Conservation (phyloP, 1,140 invertebrate species). For the Drosophila asahinai region DNA sequence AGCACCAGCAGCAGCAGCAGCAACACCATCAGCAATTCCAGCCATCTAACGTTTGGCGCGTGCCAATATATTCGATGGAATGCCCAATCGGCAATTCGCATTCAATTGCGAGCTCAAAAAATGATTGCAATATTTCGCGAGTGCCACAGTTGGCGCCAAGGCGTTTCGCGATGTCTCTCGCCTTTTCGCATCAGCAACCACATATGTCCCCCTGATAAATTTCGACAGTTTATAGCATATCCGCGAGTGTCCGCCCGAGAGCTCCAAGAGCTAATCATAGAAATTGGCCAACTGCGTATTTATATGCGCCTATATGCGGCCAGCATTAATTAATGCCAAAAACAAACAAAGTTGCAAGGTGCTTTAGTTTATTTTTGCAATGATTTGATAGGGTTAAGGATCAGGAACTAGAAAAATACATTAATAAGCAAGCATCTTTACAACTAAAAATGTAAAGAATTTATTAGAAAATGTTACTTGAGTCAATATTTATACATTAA, state of each 20-base stretch:
- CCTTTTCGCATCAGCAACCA: conserved; percentile 22
- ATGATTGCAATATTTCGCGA: conserved; percentile 77
- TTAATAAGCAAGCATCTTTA: neutral
- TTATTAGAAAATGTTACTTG: too few relatives aligned
- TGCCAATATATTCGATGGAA: conserved; percentile 68
- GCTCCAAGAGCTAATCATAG: conserved; percentile 56
- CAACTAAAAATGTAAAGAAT: too few relatives aligned
- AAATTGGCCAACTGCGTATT: conserved; percentile 73
- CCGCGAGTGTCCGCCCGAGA: conserved; percentile 9
- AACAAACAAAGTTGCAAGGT: conserved; percentile 46
- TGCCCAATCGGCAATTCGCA: conserved; percentile 66
- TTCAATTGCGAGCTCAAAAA: conserved; percentile 71
- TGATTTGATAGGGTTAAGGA: neutral
- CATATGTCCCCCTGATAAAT: conserved; percentile 68
- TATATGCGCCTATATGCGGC: conserved; percentile 50
- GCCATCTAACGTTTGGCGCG: conserved; percentile 72
- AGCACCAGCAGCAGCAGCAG: conserved; percentile 30
- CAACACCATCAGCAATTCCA: conserved; percentile 35
- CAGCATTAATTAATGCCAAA: conserved; percentile 37
- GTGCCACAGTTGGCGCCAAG: conserved; percentile 84
- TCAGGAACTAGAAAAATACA: neutral
- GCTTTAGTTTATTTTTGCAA: neutral
- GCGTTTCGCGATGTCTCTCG: conserved; percentile 52
- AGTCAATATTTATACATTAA: too few relatives aligned
- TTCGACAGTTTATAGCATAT: conserved; percentile 74